A percentile compares a stretch with the other conserved stretches of the same genome.
Evolutionary conservation across 2,113 vertebrate species (phyloP).

Genomic region (Polypterus senegalus): DNA sequence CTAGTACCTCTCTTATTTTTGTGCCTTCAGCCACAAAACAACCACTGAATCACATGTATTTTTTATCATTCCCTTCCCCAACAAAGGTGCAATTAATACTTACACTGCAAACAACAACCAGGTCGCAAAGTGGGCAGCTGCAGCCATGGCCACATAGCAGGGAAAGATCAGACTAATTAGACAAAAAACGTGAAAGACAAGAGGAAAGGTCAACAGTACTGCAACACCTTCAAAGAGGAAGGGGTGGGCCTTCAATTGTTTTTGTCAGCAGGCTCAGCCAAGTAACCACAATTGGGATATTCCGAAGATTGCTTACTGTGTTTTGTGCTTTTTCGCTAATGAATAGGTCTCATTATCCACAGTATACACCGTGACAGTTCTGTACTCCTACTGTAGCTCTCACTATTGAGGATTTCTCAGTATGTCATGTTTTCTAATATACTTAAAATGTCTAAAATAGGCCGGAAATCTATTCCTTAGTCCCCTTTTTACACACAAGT

Average conservation of each 20-base stretch:
- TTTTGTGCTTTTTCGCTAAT: no score
- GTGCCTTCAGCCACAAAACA: background rate
- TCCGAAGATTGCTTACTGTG: conserved; percentile 2
- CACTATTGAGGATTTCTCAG: no score
- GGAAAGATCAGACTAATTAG: conserved; percentile 26
- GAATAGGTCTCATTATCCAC: no score
- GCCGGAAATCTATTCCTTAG: no score
- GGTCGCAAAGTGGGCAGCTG: conserved; percentile 6
- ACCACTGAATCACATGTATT: conserved; percentile 6
- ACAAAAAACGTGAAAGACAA: conserved; percentile 3
- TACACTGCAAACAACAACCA: background rate
- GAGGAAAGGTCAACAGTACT: conserved; percentile 22
- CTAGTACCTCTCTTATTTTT: background rate
- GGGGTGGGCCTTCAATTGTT: background rate
- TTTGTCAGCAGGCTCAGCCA: conserved; percentile 5
- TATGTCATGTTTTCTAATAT: no score
- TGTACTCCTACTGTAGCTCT: no score
- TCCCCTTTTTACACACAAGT: no score
- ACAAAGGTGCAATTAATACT: background rate
- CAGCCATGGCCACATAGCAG: conserved; percentile 8
- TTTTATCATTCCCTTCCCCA: background rate
- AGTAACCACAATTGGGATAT: background rate
- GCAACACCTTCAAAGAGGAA: conserved; percentile 3
- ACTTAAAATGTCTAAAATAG: no score
- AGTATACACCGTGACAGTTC: no score